Evolutionary conservation across 1,140 invertebrate species (phyloP).

Genomic region (Aphelenchoides besseyi): DNA sequence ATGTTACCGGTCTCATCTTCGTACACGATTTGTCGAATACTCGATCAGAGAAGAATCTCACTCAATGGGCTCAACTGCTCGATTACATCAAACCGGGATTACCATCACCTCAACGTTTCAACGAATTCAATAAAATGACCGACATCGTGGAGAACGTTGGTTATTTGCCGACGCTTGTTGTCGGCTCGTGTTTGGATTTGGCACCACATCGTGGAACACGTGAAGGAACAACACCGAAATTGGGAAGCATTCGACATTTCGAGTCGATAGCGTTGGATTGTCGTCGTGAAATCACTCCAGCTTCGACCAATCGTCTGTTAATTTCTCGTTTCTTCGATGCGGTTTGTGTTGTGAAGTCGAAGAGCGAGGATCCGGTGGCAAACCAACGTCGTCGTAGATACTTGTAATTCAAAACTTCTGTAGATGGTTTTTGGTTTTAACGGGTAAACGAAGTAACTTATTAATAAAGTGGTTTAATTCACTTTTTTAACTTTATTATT

Average conservation of each 20-base stretch:
- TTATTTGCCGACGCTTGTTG: conserved; percentile 35
- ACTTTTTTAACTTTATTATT: too few relatives aligned
- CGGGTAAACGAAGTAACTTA: not conserved
- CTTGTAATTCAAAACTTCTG: conserved; percentile 1
- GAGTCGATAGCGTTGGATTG: conserved; percentile 37
- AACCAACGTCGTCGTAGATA: conserved; percentile 6
- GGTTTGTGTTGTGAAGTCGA: conserved; percentile 16
- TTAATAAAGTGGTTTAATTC: too few relatives aligned
- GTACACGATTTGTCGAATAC: conserved; percentile 45
- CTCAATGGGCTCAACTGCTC: conserved; percentile 31
- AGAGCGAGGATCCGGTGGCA: not conserved
- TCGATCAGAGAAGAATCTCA: conserved; percentile 45
- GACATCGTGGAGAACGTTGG: conserved; percentile 12
- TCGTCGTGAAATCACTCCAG: conserved; percentile 37
- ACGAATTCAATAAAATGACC: conserved; percentile 17
- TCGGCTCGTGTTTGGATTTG: conserved; percentile 36
- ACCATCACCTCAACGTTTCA: conserved; percentile 2
- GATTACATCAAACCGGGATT: conserved; percentile 12
- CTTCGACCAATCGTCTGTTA: conserved; percentile 38
- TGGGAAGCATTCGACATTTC: conserved; percentile 19
- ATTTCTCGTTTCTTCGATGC: conserved; percentile 41
- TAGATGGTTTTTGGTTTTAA: too few relatives aligned
- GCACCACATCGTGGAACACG: conserved; percentile 32
- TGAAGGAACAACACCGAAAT: not conserved
- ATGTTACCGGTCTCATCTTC: conserved; percentile 42